Evolutionary conservation across 2,888 invertebrate genomes (phyloP), one percentile per base, ranked within the genome.

Genomic region (Ethmia dodecea): DNA sequence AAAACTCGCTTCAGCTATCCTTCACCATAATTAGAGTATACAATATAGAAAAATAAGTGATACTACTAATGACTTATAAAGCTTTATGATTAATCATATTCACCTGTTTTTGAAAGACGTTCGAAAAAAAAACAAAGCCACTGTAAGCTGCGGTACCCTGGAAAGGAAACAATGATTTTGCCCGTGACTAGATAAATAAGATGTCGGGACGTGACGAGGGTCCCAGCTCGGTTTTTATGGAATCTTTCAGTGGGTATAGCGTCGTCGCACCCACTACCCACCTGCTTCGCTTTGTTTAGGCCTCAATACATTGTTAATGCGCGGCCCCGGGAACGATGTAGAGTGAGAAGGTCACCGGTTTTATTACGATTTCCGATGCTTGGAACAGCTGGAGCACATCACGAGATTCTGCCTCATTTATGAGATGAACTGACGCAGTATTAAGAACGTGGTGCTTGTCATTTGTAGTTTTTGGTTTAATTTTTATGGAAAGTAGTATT

Each of bases 101-200:
- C n/a, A n/a, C n/a, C n/a, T n/a, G n/a, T n/a, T n/a, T n/a, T n/a
- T n/a, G n/a, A n/a, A n/a, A n/a, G n/a, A n/a, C n/a, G n/a, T n/a
- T n/a, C n/a, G n/a, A n/a, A n/a, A n/a, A n/a, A n/a, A n/a, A n/a
- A n/a, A n/a, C n/a, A n/a, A n/a, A n/a, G n/a, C n/a, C n/a, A n/a
- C n/a, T n/a, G n/a, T n/a, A n/a, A 13, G 5, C 24, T 20, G 10
- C 14, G 31, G 35, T 33, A 38, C 33, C 33, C 22, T 65, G 60
- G 69, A 74, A 77, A 72, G 72, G 72, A 79, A 78, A 83, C 83
- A 79, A 81, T 80, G 78, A 80, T 77, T 78, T 80, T 73, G 70
- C 67, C 67, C 66, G 71, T 75, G 78, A 76, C 78, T 80, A 81
- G 79, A 81, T 80, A 84, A 83, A 81, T 81, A 81, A 80, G 76